Evolutionary conservation across 2,888 invertebrate genomes (phyloP).

Genomic region (Caenorhabditis sp.): DNA sequence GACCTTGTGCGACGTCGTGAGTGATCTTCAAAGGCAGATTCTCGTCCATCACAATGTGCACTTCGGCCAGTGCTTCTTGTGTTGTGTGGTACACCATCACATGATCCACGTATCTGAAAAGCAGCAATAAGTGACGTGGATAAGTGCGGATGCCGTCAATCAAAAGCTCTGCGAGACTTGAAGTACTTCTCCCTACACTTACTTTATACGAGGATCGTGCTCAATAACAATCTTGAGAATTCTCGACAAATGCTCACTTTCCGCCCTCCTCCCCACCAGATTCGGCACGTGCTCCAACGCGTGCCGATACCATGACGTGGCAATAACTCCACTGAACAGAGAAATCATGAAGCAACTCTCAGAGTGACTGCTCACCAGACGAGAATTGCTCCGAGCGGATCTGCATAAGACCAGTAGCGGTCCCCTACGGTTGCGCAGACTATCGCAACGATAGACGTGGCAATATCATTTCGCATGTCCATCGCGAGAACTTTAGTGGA

Average conservation of each 20-base stretch:
- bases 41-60: conserved; percentile 80
- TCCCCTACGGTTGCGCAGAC: conserved; percentile 80
- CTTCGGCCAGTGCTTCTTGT: conserved; percentile 78
- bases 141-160: background rate
- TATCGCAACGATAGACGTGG: conserved; percentile 80
- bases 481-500: conserved; percentile 78
- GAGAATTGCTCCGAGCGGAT: conserved; percentile 81
- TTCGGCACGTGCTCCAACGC: conserved; percentile 75
- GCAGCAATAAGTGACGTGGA: background rate
- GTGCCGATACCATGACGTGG: conserved; percentile 76
- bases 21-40: conserved; percentile 79
- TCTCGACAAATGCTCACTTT: conserved; percentile 71
- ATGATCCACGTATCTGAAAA: conserved; percentile 79
- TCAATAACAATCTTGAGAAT: conserved; percentile 75
- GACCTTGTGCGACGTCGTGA: conserved; percentile 79
- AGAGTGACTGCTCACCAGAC: conserved; percentile 78
- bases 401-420: conserved; percentile 80
- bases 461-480: conserved; percentile 82
- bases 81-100: conserved; percentile 82
- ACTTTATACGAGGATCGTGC: conserved; percentile 76
- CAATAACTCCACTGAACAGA: conserved; percentile 73
- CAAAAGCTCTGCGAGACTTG: too few species aligned
- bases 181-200: conserved; percentile 2
- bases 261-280: conserved; percentile 74
- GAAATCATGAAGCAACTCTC: background rate